Percentiles rank a stretch among this genome's conserved stretches.
phyloP scores from a whole-genome alignment of 2,888 invertebrate genomes.

The Amblyjoppa fuscipennis region DNA sequence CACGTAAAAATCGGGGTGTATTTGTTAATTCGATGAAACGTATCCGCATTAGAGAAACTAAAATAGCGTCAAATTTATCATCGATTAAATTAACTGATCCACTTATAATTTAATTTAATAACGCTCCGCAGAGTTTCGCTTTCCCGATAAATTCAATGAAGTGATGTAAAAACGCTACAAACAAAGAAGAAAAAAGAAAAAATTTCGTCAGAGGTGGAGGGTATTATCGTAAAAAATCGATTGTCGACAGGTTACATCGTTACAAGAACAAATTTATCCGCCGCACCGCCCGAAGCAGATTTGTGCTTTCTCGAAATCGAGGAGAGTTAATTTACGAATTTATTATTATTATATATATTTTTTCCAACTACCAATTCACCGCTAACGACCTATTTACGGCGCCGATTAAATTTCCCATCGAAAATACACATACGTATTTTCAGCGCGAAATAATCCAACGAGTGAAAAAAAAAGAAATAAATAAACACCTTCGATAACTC shows the following conservation, averaged over 20 bases:
- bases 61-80: no score
- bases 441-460: neutral
- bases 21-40: no score
- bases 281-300: neutral
- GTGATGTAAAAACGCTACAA: neutral
- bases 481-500: neutral
- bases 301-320: neutral
- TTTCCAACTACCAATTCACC: neutral
- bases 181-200: neutral
- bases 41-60: no score
- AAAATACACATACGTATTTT: neutral
- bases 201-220: neutral
- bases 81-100: no score
- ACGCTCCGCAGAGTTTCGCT: no score
- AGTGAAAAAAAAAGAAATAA: neutral
- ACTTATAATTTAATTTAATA: no score
- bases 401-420: neutral
- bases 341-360: neutral
- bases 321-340: neutral
- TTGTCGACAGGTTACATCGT: neutral
- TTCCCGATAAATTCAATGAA: neutral
- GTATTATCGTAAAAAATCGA: slow-evolving; percentile 4
- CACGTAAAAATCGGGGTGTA: no score
- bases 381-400: neutral
- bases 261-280: neutral